These are phyloP conservation scores for Danio choprae DNA, from an alignment of 2,797 vertebrate species.

Conservation along the genomic window DNA sequence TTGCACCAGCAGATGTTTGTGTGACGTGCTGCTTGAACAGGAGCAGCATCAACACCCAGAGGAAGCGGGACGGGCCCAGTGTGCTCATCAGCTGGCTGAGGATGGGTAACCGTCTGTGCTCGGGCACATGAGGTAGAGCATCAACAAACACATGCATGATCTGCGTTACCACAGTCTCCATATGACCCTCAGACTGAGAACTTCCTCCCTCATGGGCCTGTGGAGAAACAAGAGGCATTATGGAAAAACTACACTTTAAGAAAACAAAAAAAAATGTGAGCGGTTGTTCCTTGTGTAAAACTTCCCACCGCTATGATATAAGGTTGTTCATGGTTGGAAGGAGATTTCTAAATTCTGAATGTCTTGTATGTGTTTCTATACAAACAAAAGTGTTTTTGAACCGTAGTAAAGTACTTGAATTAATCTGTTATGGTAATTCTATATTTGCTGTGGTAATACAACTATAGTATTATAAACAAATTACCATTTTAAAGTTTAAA, in stretches of 20 bases:
- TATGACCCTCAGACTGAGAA: constrained; percentile 63
- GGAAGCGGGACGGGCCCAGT: constrained; percentile 85
- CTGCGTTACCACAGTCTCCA: constrained; percentile 79
- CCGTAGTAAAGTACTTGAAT: no score
- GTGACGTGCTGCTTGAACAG: constrained; percentile 91
- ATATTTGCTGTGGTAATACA: no score
- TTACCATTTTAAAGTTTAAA: no score
- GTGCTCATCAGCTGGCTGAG: constrained; percentile 85
- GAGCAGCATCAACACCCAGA: constrained; percentile 89
- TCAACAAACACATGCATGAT: constrained; percentile 91
- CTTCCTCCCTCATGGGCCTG: constrained; percentile 82
- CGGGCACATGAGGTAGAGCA: constrained; percentile 91
- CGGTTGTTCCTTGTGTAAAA: not conserved
- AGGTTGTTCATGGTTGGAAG: not conserved
- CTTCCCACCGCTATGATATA: not conserved
- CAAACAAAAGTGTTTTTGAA: no score
- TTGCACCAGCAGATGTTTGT: constrained; percentile 67
- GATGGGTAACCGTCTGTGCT: constrained; percentile 89
- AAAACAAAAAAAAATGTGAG: not conserved
- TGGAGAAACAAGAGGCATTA: not conserved
- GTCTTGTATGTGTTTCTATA: not conserved
- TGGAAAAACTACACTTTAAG: not conserved
- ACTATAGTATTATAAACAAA: no score
- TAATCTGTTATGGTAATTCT: no score
- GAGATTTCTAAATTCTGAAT: not conserved